Conservation (phyloP, 2,113 vertebrate genomes). For the Aegithalos caudatus region DNA sequence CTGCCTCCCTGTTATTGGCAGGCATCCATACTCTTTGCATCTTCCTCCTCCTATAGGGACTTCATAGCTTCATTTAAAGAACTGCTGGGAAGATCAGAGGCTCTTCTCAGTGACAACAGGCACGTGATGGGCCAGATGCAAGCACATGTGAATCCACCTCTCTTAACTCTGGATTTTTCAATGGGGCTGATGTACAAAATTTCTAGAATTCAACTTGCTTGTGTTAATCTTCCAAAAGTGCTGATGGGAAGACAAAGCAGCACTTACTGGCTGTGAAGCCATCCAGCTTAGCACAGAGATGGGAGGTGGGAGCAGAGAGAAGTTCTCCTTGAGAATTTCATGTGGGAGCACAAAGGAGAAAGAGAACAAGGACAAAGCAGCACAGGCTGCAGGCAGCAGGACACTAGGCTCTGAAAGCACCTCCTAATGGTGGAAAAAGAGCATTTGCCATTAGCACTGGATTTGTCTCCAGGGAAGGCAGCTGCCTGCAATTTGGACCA, state of each 20-base stretch:
- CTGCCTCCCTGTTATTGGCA: background rate
- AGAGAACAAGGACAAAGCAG: background rate
- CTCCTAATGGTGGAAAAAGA: background rate
- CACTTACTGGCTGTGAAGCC: background rate
- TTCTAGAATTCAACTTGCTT: background rate
- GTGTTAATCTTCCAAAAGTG: background rate
- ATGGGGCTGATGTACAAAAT: background rate
- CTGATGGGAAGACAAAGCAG: background rate
- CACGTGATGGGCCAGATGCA: fast-evolving
- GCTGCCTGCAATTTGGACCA: background rate
- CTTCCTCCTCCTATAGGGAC: background rate
- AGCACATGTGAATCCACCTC: background rate
- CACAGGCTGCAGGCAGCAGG: background rate
- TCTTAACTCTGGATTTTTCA: background rate
- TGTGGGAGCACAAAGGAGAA: background rate
- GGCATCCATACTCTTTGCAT: background rate
- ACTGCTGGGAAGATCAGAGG: background rate
- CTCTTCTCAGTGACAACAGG: background rate
- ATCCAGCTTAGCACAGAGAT: background rate
- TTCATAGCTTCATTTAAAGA: background rate
- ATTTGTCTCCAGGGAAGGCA: background rate
- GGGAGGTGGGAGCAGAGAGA: background rate
- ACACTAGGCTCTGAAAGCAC: background rate
- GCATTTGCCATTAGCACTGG: background rate
- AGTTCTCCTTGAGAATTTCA: background rate